phyloP scores from a whole-genome alignment of 2,113 vertebrate species.

The Rhea pennata region DNA sequence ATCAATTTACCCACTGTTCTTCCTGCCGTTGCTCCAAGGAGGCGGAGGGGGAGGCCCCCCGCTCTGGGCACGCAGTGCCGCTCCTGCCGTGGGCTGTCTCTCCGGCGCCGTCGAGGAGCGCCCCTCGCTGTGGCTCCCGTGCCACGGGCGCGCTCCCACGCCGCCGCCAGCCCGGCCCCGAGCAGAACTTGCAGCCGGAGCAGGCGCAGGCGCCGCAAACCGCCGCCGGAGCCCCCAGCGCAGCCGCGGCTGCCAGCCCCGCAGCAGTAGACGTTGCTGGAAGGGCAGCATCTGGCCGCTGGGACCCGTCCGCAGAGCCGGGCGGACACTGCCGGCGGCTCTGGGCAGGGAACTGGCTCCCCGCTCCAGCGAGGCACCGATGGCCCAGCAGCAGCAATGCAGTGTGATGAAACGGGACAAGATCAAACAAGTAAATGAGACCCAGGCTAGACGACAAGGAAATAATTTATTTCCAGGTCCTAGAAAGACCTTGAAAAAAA shows the following conservation, averaged over 20 bases:
- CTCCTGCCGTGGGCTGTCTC: not conserved
- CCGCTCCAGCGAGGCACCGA: not conserved
- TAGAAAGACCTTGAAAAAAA: conserved; percentile 63
- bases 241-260: too few species aligned
- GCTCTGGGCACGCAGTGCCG: accelerated
- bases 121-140: accelerated
- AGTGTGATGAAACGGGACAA: accelerated
- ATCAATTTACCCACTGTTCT: not conserved
- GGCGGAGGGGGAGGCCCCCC: not conserved
- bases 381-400: accelerated
- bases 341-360: accelerated
- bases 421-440: not conserved
- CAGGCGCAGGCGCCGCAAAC: too few species aligned
- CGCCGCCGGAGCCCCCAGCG: too few species aligned
- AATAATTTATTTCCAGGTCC: conserved; percentile 72
- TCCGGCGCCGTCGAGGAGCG: accelerated
- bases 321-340: not conserved
- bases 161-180: too few species aligned
- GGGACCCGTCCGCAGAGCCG: not conserved
- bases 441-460: conserved; percentile 52
- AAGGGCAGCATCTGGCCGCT: not conserved
- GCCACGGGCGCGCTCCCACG: too few species aligned
- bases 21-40: not conserved
- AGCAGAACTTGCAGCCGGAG: too few species aligned
- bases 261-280: not conserved